A percentile compares a stretch with the other conserved stretches of the same genome.
Evolutionary conservation across 2,888 invertebrate species (phyloP).

Genomic region (Girardia tigrina): DNA sequence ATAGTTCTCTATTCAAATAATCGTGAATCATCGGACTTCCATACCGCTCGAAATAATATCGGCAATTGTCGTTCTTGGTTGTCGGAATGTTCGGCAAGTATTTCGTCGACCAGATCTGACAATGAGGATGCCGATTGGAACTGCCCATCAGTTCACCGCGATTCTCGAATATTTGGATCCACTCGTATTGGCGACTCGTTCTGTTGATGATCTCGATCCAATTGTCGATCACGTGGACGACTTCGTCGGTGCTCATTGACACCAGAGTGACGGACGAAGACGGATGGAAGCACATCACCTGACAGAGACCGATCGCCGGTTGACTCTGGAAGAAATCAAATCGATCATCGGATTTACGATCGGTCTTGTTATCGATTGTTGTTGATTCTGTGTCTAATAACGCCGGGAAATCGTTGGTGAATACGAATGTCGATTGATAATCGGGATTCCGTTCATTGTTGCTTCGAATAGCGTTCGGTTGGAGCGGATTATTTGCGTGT

Average conservation of each 20-base stretch:
- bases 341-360: not conserved
- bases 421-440: conserved; percentile 76
- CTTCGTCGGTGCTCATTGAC: conserved; percentile 66
- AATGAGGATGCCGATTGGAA: conserved; percentile 93
- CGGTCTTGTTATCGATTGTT: not conserved
- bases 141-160: conserved; percentile 90
- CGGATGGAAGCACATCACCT: conserved; percentile 94
- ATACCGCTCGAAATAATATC: conserved; percentile 62
- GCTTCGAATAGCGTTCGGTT: conserved; percentile 68
- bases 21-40: conserved; percentile 61
- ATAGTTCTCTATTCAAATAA: conserved; percentile 69
- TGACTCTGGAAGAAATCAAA: conserved; percentile 60
- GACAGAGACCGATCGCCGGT: conserved; percentile 69
- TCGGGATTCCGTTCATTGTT: conserved; percentile 71
- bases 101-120: conserved; percentile 79
- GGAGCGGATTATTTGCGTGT: conserved; percentile 71
- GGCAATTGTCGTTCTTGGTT: conserved; percentile 64
- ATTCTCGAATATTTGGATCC: conserved; percentile 95
- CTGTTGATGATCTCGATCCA: conserved; percentile 67
- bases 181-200: conserved; percentile 63
- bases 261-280: conserved; percentile 70
- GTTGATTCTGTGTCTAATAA: conserved; percentile 56
- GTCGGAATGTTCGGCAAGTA: conserved; percentile 76
- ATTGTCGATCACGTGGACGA: conserved; percentile 66
- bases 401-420: conserved; percentile 91